Evolutionary conservation across 2,797 vertebrate species (phyloP), one percentile per base, ranked within the genome.

Genomic region (Ambastaia sidthimunki): DNA sequence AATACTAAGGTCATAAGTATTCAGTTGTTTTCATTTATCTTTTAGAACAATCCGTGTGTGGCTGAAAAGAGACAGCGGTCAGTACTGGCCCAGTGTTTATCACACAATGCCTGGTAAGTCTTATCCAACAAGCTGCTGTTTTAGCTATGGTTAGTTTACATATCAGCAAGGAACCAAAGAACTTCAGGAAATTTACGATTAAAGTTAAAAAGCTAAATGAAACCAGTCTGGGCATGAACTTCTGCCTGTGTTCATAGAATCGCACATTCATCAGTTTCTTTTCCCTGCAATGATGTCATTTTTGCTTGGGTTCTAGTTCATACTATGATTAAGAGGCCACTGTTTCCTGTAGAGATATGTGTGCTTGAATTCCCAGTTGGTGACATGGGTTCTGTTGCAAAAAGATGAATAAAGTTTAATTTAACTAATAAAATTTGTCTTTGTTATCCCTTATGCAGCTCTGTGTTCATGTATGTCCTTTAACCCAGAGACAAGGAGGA

Each of bases 11-110:
- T 15, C 4, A 9, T 9, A 2, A 59, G 37, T 7, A 37, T 31
- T 59, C 44, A n/a, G n/a, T n/a, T 23, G 28, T 59, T 60, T 50
- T 16, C 12, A 13, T 82, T 82, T 83, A 28, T 28, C 28, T 83
- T 69, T 84, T 85, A 99, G 98, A 90, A 97, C 97, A 1, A 95
- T 99, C 81, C 96, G 97, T 54, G 95, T 99, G 47, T 99, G 98
- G 98, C 87, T 99, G 89, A 99, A 99, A 92, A 96, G 98, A 86
- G 97, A 99, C 92, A 98, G 96, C 10, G 98, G 97, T 37, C 98
- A 99, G 83, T 99, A 97, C 85, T 99, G 97, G 98, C 98, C 98
- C 79, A 99, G 97, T 71, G 93, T 99, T 87, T 96, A 95, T 87
- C 96, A 99, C 85, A 89, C 94, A 52, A 95, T 99, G 96, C 87